A percentile compares a stretch with the other conserved stretches of the same genome.
These are phyloP conservation scores for Hirundichthys speculiger DNA, from an alignment of 2,113 vertebrate species.

Conservation along the genomic window DNA sequence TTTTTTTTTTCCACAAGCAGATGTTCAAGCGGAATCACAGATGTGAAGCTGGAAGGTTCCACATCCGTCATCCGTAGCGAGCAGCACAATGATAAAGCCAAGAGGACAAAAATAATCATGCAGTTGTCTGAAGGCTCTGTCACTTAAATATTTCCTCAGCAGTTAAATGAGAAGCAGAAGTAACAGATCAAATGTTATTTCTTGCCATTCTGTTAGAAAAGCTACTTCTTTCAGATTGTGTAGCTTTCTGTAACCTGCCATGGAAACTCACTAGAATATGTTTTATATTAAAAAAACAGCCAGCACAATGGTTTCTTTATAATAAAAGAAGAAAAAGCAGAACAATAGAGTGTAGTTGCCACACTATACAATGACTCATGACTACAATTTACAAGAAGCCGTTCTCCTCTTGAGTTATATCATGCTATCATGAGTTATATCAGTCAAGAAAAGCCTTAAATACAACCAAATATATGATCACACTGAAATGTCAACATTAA, in stretches of 20 bases:
- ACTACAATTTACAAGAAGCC: background rate
- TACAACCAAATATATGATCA: background rate
- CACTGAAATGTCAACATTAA: background rate
- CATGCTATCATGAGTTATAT: too few relatives aligned
- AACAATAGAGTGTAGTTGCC: background rate
- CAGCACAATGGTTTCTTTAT: background rate
- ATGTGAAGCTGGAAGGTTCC: slow-evolving; percentile 48
- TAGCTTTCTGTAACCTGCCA: background rate
- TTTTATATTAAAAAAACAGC: background rate
- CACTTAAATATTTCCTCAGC: slow-evolving; percentile 39
- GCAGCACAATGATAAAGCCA: slow-evolving; percentile 45
- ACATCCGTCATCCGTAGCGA: slow-evolving; percentile 51
- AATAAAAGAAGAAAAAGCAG: slow-evolving; percentile 2
- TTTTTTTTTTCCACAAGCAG: slow-evolving; percentile 33
- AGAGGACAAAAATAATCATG: slow-evolving; percentile 41
- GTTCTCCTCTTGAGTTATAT: too few relatives aligned
- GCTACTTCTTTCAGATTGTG: background rate
- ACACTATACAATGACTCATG: background rate
- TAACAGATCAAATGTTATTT: background rate
- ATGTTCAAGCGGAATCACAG: slow-evolving; percentile 47
- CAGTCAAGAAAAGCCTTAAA: background rate
- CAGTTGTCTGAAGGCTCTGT: slow-evolving; percentile 39
- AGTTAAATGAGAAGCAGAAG: background rate
- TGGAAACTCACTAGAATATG: background rate
- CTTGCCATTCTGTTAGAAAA: too few relatives aligned